Conservation (phyloP, 2,888 invertebrate species). For the Tenthredo mesomela region DNA sequence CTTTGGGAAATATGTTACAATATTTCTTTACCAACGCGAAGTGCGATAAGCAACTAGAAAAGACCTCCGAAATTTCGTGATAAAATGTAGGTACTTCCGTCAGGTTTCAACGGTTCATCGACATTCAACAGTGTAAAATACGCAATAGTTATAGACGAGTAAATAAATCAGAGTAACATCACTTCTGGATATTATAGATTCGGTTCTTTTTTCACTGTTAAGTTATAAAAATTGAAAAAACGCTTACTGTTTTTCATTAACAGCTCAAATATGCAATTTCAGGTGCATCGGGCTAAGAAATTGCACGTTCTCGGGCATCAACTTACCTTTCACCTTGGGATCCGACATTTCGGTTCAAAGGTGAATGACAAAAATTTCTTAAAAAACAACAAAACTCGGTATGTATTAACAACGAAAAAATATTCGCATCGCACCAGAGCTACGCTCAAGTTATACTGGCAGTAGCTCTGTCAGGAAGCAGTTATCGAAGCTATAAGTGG, state of each 20-base stretch:
- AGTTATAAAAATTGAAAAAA: not conserved
- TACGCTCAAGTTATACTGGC: not conserved
- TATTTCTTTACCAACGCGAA: too few species aligned
- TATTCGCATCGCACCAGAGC: not conserved
- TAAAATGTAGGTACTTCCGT: not conserved
- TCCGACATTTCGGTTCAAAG: not conserved
- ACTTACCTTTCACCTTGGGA: not conserved
- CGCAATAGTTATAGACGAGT: not conserved
- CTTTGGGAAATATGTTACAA: too few species aligned
- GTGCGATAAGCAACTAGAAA: not conserved
- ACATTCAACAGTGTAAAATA: not conserved
- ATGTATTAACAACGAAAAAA: not conserved
- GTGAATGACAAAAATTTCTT: not conserved
- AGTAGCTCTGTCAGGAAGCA: not conserved
- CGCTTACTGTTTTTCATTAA: not conserved
- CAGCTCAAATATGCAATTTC: not conserved
- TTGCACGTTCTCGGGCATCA: not conserved
- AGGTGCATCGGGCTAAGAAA: not conserved
- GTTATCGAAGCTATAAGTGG: not conserved
- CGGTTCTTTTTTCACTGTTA: not conserved
- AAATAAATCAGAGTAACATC: not conserved
- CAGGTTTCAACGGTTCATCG: not conserved
- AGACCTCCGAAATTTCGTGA: not conserved
- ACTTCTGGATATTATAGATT: not conserved
- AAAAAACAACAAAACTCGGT: not conserved